phyloP scores from a whole-genome alignment of 2,888 invertebrate genomes.

The Dicyrtoma fusca region DNA sequence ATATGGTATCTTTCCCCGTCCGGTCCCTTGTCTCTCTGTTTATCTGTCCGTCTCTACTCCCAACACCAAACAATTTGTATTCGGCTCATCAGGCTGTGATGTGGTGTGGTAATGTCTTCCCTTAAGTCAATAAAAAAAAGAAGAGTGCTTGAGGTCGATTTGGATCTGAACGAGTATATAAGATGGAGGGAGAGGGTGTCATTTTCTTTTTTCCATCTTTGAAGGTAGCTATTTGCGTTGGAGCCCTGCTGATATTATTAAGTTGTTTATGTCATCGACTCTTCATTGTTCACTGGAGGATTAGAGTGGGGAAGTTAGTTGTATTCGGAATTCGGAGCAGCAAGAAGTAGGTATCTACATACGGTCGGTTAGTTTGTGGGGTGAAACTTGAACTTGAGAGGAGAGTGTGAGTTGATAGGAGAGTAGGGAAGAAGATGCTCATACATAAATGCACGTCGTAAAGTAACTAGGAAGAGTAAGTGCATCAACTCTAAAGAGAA shows the following conservation, averaged over 20 bases:
- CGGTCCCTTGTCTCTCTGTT: too few species aligned
- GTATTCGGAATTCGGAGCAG: too few species aligned
- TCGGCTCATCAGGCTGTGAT: background rate
- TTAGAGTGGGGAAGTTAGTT: slow-evolving; percentile 14
- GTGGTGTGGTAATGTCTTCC: background rate
- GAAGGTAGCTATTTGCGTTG: background rate
- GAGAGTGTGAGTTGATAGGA: background rate
- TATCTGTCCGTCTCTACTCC: too few species aligned
- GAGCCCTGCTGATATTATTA: slow-evolving; percentile 18
- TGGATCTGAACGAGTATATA: background rate
- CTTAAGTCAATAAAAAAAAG: background rate
- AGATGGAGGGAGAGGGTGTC: too few species aligned
- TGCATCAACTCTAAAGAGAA: background rate
- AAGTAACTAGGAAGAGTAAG: background rate
- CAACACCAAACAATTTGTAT: too few species aligned
- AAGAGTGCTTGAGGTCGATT: background rate
- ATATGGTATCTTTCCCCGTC: background rate
- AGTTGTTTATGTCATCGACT: slow-evolving; percentile 36
- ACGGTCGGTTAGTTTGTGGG: too few species aligned
- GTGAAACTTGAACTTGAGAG: too few species aligned
- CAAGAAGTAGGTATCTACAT: too few species aligned
- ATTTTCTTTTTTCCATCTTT: background rate
- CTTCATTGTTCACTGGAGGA: slow-evolving; percentile 35
- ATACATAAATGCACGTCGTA: too few species aligned
- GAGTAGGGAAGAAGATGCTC: background rate